Evolutionary conservation across 1,140 invertebrate species (phyloP).

Genomic region (Zaprionus lachaisei): DNA sequence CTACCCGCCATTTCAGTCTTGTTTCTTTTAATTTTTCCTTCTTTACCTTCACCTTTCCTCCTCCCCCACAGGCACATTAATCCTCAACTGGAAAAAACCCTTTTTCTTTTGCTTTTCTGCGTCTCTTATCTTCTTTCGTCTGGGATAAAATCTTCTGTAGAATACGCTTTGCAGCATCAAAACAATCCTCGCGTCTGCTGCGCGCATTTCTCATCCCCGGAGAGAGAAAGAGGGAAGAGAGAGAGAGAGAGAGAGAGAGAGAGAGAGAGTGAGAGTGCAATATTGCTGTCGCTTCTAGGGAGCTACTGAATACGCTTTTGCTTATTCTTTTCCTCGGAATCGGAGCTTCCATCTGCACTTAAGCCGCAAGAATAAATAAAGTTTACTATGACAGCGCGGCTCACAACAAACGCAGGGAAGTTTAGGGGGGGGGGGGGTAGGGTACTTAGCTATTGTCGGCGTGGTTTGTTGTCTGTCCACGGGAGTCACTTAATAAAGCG

Average conservation of each 20-base stretch:
- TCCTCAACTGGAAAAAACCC: neutral
- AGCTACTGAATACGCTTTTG: neutral
- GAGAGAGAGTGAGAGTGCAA: neutral
- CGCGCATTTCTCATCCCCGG: too few species aligned
- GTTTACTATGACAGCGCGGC: neutral
- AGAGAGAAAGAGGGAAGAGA: neutral
- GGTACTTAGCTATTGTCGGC: neutral
- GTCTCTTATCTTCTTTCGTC: neutral
- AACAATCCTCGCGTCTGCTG: neutral
- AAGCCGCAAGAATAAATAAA: constrained; percentile 7
- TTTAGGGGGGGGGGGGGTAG: too few species aligned
- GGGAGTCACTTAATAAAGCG: constrained; percentile 3
- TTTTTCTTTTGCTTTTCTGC: neutral
- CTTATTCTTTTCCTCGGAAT: neutral
- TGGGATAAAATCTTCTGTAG: constrained; percentile 2
- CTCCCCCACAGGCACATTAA: neutral
- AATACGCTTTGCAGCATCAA: neutral
- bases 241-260: neutral
- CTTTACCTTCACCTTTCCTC: neutral
- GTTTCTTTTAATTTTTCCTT: neutral
- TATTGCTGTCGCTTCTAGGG: neutral
- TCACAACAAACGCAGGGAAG: neutral
- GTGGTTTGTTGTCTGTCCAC: neutral
- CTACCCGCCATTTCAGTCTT: neutral
- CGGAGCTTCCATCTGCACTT: neutral